These are phyloP conservation scores for Suillia variegata DNA, from an alignment of 2,888 invertebrate species.

Conservation along the genomic window DNA sequence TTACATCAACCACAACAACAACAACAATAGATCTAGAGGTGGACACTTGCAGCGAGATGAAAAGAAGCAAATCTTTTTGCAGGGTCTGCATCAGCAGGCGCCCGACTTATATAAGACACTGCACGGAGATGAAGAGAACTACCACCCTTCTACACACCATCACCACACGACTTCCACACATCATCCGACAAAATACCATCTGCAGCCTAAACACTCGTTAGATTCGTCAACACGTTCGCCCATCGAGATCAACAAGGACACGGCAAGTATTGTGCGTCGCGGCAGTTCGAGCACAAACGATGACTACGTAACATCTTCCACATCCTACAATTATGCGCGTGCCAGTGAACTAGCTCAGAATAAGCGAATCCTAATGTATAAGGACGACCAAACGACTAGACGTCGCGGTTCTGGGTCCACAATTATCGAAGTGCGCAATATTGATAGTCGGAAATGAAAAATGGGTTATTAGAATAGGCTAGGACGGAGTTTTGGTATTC, in stretches of 20 bases:
- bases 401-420: conserved; percentile 64
- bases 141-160: conserved; percentile 3
- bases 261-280: conserved; percentile 64
- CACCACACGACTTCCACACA: no score
- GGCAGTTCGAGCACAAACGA: conserved; percentile 54
- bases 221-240: conserved; percentile 59
- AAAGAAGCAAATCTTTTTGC: conserved; percentile 72
- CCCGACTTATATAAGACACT: conserved; percentile 75
- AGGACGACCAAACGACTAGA: conserved; percentile 65
- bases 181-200: conserved; percentile 46
- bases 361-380: conserved; percentile 63
- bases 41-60: conserved; percentile 48
- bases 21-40: no score
- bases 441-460: conserved; percentile 44
- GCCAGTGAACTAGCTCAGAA: conserved; percentile 58
- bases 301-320: conserved; percentile 16
- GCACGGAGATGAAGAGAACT: conserved; percentile 66
- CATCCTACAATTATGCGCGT: conserved; percentile 57
- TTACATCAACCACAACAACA: not conserved
- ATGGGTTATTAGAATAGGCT: no score
- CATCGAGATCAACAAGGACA: conserved; percentile 58
- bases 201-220: conserved; percentile 51
- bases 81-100: conserved; percentile 72
- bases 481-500: no score
- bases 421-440: conserved; percentile 66